Evolutionary conservation across 2,113 vertebrate species (phyloP).

Genomic region (Equus quagga): DNA sequence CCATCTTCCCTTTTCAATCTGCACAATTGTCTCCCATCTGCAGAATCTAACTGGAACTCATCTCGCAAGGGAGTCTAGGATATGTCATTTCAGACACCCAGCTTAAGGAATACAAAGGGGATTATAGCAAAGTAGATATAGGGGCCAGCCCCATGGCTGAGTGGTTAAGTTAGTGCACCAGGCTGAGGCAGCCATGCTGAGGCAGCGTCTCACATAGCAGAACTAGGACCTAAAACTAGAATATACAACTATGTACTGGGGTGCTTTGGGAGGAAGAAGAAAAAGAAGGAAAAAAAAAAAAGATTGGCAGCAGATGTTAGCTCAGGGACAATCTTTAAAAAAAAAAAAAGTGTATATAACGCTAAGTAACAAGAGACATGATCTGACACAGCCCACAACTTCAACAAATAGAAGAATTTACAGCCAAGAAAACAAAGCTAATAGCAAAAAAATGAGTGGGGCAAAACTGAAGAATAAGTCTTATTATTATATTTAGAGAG

Average conservation of each 20-base stretch:
- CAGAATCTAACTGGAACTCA: background rate
- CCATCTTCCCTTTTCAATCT: background rate
- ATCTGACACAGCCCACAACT: background rate
- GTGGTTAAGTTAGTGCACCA: no score
- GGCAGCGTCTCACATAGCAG: no score
- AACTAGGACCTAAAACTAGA: no score
- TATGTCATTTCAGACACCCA: background rate
- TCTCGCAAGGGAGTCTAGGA: background rate
- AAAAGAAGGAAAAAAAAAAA: no score
- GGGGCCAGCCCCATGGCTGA: no score
- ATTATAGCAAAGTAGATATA: background rate
- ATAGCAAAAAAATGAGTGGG: background rate
- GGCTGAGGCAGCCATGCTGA: no score
- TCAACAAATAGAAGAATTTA: background rate
- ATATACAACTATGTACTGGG: no score
- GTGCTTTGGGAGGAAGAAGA: no score
- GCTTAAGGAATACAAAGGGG: background rate
- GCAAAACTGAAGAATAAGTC: background rate
- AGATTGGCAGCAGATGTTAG: no score
- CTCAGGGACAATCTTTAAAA: no score
- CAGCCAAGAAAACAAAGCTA: background rate
- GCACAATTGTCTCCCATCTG: background rate
- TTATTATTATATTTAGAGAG: background rate
- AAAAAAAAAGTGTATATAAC: no score
- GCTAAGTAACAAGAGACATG: background rate